Conservation (phyloP, 2,888 invertebrate species). For the Digitonthophagus gazella region DNA sequence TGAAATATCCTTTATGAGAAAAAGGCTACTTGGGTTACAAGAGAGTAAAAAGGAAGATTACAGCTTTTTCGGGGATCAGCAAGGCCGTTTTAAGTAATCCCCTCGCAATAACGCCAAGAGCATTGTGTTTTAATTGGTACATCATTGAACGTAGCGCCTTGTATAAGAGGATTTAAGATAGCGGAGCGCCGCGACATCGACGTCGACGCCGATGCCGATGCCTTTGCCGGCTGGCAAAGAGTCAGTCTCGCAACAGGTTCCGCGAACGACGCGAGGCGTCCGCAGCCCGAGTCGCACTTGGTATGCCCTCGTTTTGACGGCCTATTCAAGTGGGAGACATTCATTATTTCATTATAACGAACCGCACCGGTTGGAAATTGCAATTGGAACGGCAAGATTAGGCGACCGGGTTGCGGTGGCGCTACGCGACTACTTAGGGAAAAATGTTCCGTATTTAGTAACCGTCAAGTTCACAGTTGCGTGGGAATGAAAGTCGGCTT, state of each 20-base stretch:
- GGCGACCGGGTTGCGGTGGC: no score
- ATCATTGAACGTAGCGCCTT: slow-evolving; percentile 28
- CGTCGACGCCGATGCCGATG: no score
- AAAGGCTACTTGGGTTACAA: no score
- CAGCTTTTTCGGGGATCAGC: neutral
- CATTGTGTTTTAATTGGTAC: slow-evolving; percentile 22
- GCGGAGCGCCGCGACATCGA: slow-evolving; percentile 17
- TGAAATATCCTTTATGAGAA: no score
- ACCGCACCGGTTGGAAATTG: slow-evolving; percentile 52
- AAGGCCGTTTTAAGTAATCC: neutral
- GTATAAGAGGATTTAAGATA: slow-evolving; percentile 31
- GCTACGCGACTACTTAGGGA: no score
- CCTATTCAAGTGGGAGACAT: slow-evolving; percentile 47
- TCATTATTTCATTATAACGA: slow-evolving; percentile 52
- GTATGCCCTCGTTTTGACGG: slow-evolving; percentile 31
- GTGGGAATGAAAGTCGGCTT: neutral
- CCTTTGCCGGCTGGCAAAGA: slow-evolving; percentile 28
- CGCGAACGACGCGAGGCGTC: slow-evolving; percentile 21
- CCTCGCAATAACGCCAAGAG: neutral
- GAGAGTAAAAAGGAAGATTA: no score
- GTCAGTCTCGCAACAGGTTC: slow-evolving; percentile 33
- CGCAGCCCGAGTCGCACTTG: slow-evolving; percentile 9
- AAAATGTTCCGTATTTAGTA: neutral
- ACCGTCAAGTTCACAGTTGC: neutral
- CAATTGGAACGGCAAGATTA: slow-evolving; percentile 48